A percentile compares a stretch with the other conserved stretches of the same genome.
These are phyloP conservation scores for Squalus acanthias DNA, from an alignment of 2,797 vertebrate species.

Conservation along the genomic window DNA sequence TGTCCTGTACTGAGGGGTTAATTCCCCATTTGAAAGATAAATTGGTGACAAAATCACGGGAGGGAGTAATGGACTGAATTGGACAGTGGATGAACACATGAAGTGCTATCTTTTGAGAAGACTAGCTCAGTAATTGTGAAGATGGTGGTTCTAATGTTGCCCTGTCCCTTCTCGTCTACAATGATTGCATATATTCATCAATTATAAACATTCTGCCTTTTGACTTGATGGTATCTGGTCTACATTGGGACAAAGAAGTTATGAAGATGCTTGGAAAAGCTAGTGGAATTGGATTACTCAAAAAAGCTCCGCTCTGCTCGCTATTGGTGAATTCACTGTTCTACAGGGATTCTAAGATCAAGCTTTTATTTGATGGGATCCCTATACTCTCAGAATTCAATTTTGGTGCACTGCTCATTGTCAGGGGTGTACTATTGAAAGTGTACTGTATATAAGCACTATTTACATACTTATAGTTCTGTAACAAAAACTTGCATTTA, in stretches of 20 bases:
- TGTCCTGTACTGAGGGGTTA: neutral
- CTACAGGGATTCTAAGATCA: neutral
- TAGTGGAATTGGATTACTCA: neutral
- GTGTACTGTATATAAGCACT: too few species aligned
- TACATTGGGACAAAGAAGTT: neutral
- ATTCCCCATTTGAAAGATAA: neutral
- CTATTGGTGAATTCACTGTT: neutral
- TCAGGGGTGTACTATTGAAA: too few species aligned
- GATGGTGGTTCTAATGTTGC: neutral
- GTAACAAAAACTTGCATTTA: too few species aligned
- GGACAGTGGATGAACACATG: neutral
- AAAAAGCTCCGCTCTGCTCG: neutral
- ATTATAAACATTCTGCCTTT: neutral
- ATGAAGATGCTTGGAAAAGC: neutral
- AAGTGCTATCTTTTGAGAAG: neutral
- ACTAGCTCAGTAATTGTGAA: too few species aligned
- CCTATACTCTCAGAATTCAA: too few species aligned
- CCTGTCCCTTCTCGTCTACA: neutral
- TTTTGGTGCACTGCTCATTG: too few species aligned
- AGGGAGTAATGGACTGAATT: neutral
- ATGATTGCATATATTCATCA: neutral
- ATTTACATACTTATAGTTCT: too few species aligned
- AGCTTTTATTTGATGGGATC: too few species aligned
- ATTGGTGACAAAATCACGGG: neutral
- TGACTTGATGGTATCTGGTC: neutral